Conservation (phyloP, 2,888 invertebrate species). For the Crematogaster levior region DNA sequence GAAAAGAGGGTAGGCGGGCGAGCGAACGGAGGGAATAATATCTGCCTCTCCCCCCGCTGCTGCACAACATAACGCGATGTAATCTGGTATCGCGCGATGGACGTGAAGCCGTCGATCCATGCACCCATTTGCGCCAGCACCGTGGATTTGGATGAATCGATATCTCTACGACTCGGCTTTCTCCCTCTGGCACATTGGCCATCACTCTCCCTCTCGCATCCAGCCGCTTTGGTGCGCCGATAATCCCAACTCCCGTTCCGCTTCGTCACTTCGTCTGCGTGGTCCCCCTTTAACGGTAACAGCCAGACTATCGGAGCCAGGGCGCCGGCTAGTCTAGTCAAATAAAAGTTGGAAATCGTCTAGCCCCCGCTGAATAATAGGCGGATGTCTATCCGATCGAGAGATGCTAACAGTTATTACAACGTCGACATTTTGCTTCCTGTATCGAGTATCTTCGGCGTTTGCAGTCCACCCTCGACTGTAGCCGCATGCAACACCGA, state of each 20-base stretch:
- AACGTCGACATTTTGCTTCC: neutral
- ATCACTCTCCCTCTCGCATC: constrained; percentile 30
- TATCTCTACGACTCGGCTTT: constrained; percentile 61
- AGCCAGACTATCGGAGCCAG: constrained; percentile 75
- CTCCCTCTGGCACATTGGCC: constrained; percentile 9
- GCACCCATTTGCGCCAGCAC: constrained; percentile 59
- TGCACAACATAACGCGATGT: constrained; percentile 52
- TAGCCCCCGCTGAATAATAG: constrained; percentile 11
- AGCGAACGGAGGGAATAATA: neutral
- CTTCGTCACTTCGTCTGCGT: constrained; percentile 35
- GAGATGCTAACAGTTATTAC: constrained; percentile 2
- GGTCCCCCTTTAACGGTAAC: constrained; percentile 57
- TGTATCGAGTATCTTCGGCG: neutral
- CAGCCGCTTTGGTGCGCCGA: constrained; percentile 37
- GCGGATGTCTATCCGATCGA: neutral
- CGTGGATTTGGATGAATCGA: constrained; percentile 66
- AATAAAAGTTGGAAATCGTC: constrained; percentile 80
- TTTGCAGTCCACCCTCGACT: neutral
- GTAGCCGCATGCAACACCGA: neutral
- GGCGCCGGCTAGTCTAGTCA: constrained; percentile 83
- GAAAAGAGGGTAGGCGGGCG: no score
- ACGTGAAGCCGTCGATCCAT: constrained; percentile 50
- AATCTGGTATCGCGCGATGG: constrained; percentile 60
- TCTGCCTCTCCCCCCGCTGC: neutral
- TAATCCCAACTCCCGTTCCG: constrained; percentile 32